Evolutionary conservation across 2,888 invertebrate species (phyloP).

Genomic region (Callimorpha dominula): DNA sequence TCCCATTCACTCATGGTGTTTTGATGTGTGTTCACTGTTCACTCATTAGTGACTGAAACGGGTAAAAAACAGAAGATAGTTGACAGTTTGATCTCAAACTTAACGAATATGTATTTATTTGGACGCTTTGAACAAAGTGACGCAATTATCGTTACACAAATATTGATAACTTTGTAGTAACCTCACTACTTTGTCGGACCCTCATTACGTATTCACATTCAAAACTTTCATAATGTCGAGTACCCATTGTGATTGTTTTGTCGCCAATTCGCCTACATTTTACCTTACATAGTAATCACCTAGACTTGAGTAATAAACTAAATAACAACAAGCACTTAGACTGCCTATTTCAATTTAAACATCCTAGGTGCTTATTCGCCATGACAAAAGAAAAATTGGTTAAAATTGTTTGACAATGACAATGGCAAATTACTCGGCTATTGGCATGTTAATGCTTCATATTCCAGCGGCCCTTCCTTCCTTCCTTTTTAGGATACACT

Average conservation of each 20-base stretch:
- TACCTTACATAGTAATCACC: constrained; percentile 8
- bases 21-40: neutral
- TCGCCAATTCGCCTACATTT: constrained; percentile 12
- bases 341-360: neutral
- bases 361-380: no score
- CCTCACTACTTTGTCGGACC: constrained; percentile 7
- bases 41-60: neutral
- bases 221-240: constrained; percentile 11
- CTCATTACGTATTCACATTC: constrained; percentile 10
- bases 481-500: no score
- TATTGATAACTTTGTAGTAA: constrained; percentile 8
- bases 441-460: no score
- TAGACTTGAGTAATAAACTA: constrained; percentile 6
- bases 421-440: no score
- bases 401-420: no score
- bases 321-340: neutral
- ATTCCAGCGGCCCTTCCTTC: no score
- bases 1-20: neutral
- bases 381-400: neutral
- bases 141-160: constrained; percentile 3
- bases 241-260: constrained; percentile 19
- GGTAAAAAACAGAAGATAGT: neutral
- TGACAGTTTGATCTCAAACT: neutral
- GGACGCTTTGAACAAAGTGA: neutral
- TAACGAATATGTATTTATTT: neutral